phyloP scores from a whole-genome alignment of 2,113 vertebrate genomes.

The Eidolon helvum region DNA sequence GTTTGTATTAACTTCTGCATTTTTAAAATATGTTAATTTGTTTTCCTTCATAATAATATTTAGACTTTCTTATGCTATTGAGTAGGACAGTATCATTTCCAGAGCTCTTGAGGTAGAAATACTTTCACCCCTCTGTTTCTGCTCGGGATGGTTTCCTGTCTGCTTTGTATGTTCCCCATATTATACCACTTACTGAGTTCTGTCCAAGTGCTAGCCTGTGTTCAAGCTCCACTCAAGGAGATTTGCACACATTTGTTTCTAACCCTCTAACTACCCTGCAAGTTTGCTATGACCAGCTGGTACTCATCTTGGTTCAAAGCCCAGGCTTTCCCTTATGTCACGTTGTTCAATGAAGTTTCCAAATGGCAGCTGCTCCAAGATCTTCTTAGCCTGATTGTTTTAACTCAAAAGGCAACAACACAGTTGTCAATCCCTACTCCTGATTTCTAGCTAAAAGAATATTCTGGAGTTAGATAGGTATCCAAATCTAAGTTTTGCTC shows the following conservation, averaged over 20 bases:
- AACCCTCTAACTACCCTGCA: not conserved
- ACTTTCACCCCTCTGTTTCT: not conserved
- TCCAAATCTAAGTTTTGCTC: not conserved
- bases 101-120: not conserved
- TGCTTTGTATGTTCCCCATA: not conserved
- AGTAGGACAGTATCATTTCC: not conserved
- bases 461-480: not conserved
- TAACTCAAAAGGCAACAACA: not conserved
- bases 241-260: not conserved
- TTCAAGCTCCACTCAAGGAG: not conserved
- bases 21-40: not conserved
- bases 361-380: not conserved
- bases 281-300: not conserved
- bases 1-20: not conserved
- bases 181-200: not conserved
- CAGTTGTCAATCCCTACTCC: not conserved
- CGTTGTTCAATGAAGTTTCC: not conserved
- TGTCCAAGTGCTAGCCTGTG: not conserved
- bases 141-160: not conserved
- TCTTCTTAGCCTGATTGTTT: conserved; percentile 21
- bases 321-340: not conserved
- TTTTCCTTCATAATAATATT: not conserved
- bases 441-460: not conserved
- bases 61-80: not conserved
- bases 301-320: conserved; percentile 7